These are phyloP conservation scores for Hylia prasina DNA, from an alignment of 2,113 vertebrate species.

Conservation along the genomic window DNA sequence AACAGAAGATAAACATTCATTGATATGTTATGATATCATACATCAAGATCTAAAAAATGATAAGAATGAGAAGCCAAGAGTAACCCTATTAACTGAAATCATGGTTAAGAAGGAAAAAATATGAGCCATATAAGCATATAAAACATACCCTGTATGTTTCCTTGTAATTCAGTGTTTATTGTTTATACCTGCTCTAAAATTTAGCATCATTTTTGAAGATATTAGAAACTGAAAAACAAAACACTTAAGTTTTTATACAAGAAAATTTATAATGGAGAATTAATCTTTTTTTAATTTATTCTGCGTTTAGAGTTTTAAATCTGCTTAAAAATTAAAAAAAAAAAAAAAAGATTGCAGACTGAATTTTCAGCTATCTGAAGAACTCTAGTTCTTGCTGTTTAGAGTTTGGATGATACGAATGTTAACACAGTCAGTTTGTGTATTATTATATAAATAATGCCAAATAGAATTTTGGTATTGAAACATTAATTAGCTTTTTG, in stretches of 20 bases:
- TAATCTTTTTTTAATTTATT: not conserved
- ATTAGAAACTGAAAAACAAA: not conserved
- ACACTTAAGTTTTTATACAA: not conserved
- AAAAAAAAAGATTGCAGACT: not conserved
- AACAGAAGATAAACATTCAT: not conserved
- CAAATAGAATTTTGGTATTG: not conserved
- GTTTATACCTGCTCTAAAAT: not conserved
- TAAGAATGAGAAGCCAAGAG: not conserved
- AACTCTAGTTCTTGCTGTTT: not conserved
- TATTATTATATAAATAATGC: not conserved
- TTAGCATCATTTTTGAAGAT: not conserved
- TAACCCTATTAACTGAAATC: not conserved
- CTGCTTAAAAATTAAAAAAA: not conserved
- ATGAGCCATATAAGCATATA: not conserved
- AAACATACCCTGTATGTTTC: not conserved
- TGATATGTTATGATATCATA: not conserved
- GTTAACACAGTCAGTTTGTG: not conserved
- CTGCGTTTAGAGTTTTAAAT: not conserved
- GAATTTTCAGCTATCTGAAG: not conserved
- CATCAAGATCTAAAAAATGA: not conserved
- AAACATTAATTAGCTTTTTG: not conserved
- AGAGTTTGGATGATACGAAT: not conserved
- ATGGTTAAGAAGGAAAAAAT: not conserved
- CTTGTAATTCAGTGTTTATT: not conserved
- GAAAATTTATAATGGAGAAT: not conserved